Percentiles rank a stretch among this genome's conserved stretches.
Conservation (phyloP, 2,888 invertebrate genomes). For the Chymomyza fuscimana region DNA sequence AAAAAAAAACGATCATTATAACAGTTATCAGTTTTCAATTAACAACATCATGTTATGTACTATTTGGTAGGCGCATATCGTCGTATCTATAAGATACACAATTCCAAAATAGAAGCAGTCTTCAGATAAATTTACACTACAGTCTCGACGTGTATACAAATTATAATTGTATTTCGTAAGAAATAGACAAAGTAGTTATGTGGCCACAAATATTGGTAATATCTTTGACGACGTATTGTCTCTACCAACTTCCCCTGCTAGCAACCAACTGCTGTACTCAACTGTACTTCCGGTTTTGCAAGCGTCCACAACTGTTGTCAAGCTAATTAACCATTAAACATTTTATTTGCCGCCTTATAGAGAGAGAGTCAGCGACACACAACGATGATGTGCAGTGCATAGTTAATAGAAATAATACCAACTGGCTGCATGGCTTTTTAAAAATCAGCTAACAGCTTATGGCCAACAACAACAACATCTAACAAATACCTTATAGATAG, state of each 20-base stretch:
- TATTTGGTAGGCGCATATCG: constrained; percentile 38
- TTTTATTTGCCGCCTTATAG: constrained; percentile 32
- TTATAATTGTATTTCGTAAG: constrained; percentile 3
- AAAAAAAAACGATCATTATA: neutral
- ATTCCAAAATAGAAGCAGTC: constrained; percentile 34
- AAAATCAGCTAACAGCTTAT: constrained; percentile 2
- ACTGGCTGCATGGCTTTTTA: neutral
- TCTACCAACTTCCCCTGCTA: constrained; percentile 9
- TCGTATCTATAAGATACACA: constrained; percentile 55
- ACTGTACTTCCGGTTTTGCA: constrained; percentile 59
- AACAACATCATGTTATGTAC: constrained; percentile 71
- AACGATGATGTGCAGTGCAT: constrained; percentile 15
- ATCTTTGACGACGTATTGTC: neutral
- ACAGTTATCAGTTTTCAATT: constrained; percentile 73
- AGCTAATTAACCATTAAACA: constrained; percentile 57
- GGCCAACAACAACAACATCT: neutral
- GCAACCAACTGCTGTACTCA: constrained; percentile 14
- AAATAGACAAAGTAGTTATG: constrained; percentile 16
- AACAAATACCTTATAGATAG: constrained; percentile 4
- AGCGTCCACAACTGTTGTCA: constrained; percentile 47
- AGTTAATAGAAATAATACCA: constrained; percentile 1
- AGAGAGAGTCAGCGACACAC: constrained; percentile 16
- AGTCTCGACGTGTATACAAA: neutral
- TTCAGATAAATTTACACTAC: constrained; percentile 7
- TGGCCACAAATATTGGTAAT: neutral